Conservation (phyloP, 2,888 invertebrate species). For the Meandrusa payeni region DNA sequence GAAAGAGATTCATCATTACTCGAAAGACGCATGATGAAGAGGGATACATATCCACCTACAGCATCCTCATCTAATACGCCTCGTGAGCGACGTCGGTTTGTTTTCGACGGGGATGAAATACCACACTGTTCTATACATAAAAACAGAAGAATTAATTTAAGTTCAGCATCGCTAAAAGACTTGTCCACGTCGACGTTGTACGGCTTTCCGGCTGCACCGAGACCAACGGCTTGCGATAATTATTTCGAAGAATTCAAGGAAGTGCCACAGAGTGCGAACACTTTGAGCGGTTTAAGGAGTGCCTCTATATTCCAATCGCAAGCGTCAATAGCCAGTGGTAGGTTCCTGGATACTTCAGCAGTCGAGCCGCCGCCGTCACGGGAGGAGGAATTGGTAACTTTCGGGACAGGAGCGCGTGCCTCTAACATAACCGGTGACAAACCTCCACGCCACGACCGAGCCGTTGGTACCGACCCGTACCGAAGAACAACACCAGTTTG, state of each 20-base stretch:
- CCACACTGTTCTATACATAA: conserved; percentile 81
- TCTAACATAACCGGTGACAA: conserved; percentile 48
- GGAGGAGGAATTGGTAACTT: conserved; percentile 87
- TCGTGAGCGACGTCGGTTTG: conserved; percentile 81
- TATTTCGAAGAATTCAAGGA: conserved; percentile 80
- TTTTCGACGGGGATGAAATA: conserved; percentile 82
- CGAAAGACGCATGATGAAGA: conserved; percentile 70
- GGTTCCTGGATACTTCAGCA: conserved; percentile 85
- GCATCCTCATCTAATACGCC: conserved; percentile 72
- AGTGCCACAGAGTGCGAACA: conserved; percentile 76
- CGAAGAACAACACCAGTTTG: conserved; percentile 82
- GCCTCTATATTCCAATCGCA: conserved; percentile 76
- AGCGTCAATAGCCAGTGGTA: conserved; percentile 84
- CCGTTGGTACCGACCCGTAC: conserved; percentile 77
- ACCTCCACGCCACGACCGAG: conserved; percentile 64
- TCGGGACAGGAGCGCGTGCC: conserved; percentile 81
- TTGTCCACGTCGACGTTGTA: conserved; percentile 79
- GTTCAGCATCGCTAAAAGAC: conserved; percentile 81
- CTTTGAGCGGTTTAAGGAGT: conserved; percentile 67
- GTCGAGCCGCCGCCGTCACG: conserved; percentile 83
- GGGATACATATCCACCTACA: conserved; percentile 68
- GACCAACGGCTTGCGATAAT: conserved; percentile 82
- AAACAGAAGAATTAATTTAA: conserved; percentile 71
- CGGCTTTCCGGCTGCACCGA: conserved; percentile 83
- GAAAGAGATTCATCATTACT: conserved; percentile 65